Base-by-base conservation (phyloP, 2,113 vertebrate genomes). In the Oryzias celebensis region DNA sequence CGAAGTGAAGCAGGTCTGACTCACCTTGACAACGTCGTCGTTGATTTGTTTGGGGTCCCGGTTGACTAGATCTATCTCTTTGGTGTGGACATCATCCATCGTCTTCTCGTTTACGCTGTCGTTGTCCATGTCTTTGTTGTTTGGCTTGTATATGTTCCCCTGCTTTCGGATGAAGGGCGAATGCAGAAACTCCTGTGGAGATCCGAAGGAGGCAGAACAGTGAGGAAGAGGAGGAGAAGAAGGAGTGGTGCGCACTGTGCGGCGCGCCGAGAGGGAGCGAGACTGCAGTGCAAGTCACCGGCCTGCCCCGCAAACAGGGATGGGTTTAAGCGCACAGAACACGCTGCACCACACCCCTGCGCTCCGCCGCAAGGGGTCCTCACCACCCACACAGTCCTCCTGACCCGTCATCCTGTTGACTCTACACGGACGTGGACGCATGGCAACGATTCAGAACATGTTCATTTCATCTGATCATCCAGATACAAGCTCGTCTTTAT, bases 71-170 rank as follows among this genome's bases (percentile, higher is more conserved):
- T 98, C 96, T 52, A 99, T 99, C 90, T 99, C 96, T 65, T 98
- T 98, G 70, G 96, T 98, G 90, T 97, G 96, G 70, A 94, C 86
- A 56, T 99, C 96, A 16, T 90, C 91, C 90, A 94, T 65, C 50
- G 90, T 90, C 81, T 98, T 97, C 85, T 96, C 94, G 82, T 87
- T 92, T 81, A 95, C 60, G 65, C 90, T 92, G 31, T 97, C 96
- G 78, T 95, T 96, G 70, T 95, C 94, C 95, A 98, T 98, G 86
- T 91, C 91, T 89, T 96, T 98, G 90, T 99, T 99, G 88, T 99
- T 96, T 47, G 97, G 97, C 75, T 98, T 98, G 90, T 98, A 98
- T 81, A 99, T 99, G 90, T 99, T 99, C 77, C 97, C 97, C 88
- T 98, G 94, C 68, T 98, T 95, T 87, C 96, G 88, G 82, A 95